Conservation (phyloP, 37 sponge, comb jelly and placozoan species). For the Eunapius fragilis region DNA sequence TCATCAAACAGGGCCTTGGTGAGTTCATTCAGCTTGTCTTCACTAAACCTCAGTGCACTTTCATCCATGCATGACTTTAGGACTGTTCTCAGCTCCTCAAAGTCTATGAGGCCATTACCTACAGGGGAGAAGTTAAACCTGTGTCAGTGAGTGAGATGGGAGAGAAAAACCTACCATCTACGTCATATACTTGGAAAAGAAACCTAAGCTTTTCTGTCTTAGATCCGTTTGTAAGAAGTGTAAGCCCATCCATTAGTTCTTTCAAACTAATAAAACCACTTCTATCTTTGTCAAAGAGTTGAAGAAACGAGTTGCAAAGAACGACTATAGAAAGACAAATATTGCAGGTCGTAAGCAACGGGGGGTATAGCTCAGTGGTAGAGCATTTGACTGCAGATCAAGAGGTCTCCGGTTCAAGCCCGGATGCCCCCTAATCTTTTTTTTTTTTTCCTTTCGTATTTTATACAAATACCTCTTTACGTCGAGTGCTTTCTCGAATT, state of each 20-base stretch:
- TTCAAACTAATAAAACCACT: conserved; percentile 84
- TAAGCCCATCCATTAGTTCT: conserved; percentile 88
- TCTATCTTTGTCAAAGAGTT: conserved; percentile 80
- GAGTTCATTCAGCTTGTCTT: conserved; percentile 75
- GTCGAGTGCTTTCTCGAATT: conserved; percentile 72
- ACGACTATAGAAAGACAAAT: conserved; percentile 38
- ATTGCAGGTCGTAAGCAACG: not conserved
- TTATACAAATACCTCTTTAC: conserved; percentile 51
- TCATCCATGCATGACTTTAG: conserved; percentile 91
- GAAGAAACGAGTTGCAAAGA: conserved; percentile 87
- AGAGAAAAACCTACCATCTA: conserved; percentile 75
- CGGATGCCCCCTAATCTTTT: no score
- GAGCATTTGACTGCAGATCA: not conserved
- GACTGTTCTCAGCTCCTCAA: conserved; percentile 74
- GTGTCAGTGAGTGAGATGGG: no score
- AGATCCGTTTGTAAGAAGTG: conserved; percentile 72
- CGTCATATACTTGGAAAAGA: conserved; percentile 89
- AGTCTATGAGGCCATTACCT: conserved; percentile 90
- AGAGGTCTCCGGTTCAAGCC: no score
- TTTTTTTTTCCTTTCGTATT: conserved; percentile 26
- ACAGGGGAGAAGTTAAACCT: no score
- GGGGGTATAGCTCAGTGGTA: not conserved
- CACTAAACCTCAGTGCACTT: conserved; percentile 76
- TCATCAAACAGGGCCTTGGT: conserved; percentile 77
- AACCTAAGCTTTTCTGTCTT: conserved; percentile 83